Conservation (phyloP, 2,888 invertebrate species). For the Melanophora roralis region DNA sequence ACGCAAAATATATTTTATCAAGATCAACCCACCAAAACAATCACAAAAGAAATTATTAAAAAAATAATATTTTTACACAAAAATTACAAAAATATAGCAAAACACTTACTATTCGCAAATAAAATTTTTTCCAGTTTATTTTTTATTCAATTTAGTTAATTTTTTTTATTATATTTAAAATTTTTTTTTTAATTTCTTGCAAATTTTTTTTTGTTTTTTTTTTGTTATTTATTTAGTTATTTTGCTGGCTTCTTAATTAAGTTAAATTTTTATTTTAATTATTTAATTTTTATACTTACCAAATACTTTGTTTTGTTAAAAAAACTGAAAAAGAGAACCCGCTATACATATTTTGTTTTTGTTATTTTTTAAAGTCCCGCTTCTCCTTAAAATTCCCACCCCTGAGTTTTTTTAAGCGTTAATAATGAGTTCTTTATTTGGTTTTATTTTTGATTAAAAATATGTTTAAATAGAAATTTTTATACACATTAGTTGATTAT, state of each 20-base stretch:
- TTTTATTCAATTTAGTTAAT: constrained; percentile 39
- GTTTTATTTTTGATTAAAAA: constrained; percentile 21
- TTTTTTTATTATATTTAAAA: constrained; percentile 1
- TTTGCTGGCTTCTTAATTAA: constrained; percentile 53
- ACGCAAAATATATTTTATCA: neutral
- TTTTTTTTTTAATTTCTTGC: constrained; percentile 44
- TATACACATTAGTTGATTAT: constrained; percentile 62
- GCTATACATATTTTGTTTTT: constrained; percentile 62
- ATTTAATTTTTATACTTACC: constrained; percentile 33
- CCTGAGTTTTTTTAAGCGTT: constrained; percentile 59
- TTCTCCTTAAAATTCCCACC: constrained; percentile 31
- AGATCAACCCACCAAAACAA: constrained; percentile 3
- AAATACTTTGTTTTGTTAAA: constrained; percentile 64
- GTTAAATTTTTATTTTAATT: constrained; percentile 34
- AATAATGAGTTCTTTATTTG: constrained; percentile 48
- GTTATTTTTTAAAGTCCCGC: constrained; percentile 34
- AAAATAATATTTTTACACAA: constrained; percentile 40
- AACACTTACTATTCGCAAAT: constrained; percentile 55
- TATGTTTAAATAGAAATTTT: constrained; percentile 56
- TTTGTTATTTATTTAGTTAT: constrained; percentile 39
- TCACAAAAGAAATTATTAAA: neutral
- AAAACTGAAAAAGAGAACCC: constrained; percentile 4
- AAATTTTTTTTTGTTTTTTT: constrained; percentile 25
- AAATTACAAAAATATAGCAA: constrained; percentile 31
- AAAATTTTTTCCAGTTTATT: constrained; percentile 16